These are phyloP conservation scores for Sphinx pinastri DNA, from an alignment of 2,888 invertebrate genomes.

Conservation along the genomic window DNA sequence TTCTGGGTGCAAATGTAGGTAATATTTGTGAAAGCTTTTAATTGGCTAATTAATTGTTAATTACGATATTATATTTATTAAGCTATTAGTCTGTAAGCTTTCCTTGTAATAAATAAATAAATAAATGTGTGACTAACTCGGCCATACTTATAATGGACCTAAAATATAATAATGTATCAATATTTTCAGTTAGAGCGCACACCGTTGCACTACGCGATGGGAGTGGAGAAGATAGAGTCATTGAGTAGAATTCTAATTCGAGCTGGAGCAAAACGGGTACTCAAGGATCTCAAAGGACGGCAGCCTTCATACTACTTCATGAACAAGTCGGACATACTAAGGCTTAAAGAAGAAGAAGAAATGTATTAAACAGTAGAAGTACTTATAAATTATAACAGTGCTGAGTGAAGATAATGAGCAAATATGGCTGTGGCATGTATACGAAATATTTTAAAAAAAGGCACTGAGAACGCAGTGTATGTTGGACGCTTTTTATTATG, in stretches of 20 bases:
- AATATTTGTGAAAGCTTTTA: too few species aligned
- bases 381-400: background rate
- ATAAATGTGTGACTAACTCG: too few species aligned
- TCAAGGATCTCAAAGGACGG: constrained; percentile 94
- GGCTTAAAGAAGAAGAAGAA: constrained; percentile 93
- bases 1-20: too few species aligned
- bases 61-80: too few species aligned
- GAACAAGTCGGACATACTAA: constrained; percentile 94
- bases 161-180: too few species aligned
- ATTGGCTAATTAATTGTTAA: too few species aligned
- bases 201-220: constrained; percentile 96
- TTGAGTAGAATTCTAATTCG: constrained; percentile 91
- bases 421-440: constrained; percentile 47
- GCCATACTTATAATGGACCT: too few species aligned
- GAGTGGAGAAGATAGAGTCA: constrained; percentile 91
- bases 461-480: constrained; percentile 39
- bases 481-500: constrained; percentile 55
- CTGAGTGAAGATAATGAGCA: background rate
- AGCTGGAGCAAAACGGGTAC: constrained; percentile 91
- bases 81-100: too few species aligned
- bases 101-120: too few species aligned
- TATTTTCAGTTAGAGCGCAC: constrained; percentile 91
- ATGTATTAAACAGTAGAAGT: constrained; percentile 65
- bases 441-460: constrained; percentile 41
- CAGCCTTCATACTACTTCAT: constrained; percentile 96